Conservation (phyloP, 2,797 vertebrate species). For the Tachyglossus aculeatus region DNA sequence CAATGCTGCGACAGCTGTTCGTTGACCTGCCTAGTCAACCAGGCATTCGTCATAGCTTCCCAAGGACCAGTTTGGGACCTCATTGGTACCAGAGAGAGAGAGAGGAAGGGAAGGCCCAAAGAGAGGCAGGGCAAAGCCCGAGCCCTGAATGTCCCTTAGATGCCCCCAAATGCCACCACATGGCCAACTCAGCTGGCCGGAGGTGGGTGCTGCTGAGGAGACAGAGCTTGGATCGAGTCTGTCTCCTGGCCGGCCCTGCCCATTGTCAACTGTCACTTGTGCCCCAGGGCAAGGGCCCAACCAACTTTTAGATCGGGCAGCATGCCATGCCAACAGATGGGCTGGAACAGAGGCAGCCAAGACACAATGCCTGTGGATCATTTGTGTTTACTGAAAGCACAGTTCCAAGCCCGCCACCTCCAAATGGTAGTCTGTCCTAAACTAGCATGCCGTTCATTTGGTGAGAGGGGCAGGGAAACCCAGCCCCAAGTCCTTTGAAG, state of each 20-base stretch:
- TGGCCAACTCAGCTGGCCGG: too few relatives aligned
- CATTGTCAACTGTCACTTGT: conserved; percentile 71
- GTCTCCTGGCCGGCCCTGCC: conserved; percentile 70
- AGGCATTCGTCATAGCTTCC: too few relatives aligned
- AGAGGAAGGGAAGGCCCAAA: too few relatives aligned
- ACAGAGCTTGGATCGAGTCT: conserved; percentile 58
- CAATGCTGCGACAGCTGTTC: too few relatives aligned
- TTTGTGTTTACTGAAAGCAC: conserved; percentile 69
- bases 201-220: conserved; percentile 60
- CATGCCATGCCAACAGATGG: conserved; percentile 80
- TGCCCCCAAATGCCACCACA: not conserved
- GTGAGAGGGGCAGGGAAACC: conserved; percentile 40
- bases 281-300: conserved; percentile 74
- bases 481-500: conserved; percentile 12
- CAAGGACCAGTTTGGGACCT: too few relatives aligned
- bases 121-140: too few relatives aligned
- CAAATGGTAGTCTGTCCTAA: conserved; percentile 66
- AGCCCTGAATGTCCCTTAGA: too few relatives aligned
- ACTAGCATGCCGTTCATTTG: conserved; percentile 69
- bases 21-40: too few relatives aligned
- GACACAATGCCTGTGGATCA: conserved; percentile 72
- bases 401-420: conserved; percentile 57
- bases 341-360: conserved; percentile 69
- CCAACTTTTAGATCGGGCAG: conserved; percentile 75
- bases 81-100: too few relatives aligned